Evolutionary conservation across 1,140 invertebrate species (phyloP).

Genomic region (Ceratosolen solmsi): DNA sequence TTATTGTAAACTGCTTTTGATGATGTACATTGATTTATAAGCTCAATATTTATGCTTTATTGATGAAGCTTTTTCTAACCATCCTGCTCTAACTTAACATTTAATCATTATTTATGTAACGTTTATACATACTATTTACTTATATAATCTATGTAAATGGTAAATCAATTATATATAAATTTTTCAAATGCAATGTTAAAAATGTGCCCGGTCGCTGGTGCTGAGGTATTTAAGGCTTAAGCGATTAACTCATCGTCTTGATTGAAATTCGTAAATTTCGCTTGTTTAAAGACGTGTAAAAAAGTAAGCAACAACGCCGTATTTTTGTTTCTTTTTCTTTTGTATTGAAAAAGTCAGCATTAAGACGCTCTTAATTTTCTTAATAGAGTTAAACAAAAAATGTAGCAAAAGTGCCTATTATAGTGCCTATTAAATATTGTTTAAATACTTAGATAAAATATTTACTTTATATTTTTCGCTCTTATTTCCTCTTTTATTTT

Average conservation of each 20-base stretch:
- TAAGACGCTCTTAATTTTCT: too few species aligned
- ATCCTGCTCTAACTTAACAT: background rate
- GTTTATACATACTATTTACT: too few species aligned
- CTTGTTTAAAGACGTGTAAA: background rate
- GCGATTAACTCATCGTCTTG: slow-evolving; percentile 12
- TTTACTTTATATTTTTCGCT: background rate
- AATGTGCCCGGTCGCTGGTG: too few species aligned
- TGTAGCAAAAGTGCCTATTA: too few species aligned
- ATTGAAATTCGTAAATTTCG: slow-evolving; percentile 31
- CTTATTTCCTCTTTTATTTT: background rate
- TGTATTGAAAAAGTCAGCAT: too few species aligned
- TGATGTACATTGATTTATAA: background rate
- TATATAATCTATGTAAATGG: too few species aligned
- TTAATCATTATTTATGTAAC: too few species aligned
- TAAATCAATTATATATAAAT: too few species aligned
- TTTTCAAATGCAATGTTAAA: too few species aligned
- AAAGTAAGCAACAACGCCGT: too few species aligned
- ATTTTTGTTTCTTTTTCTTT: too few species aligned
- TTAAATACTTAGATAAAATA: background rate
- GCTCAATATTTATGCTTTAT: background rate
- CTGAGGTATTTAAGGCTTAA: background rate
- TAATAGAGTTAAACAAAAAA: too few species aligned
- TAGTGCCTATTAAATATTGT: background rate
- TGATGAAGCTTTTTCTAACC: background rate
- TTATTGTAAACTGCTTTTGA: background rate